Conservation (phyloP, 2,113 vertebrate genomes). For the Promerops cafer region DNA sequence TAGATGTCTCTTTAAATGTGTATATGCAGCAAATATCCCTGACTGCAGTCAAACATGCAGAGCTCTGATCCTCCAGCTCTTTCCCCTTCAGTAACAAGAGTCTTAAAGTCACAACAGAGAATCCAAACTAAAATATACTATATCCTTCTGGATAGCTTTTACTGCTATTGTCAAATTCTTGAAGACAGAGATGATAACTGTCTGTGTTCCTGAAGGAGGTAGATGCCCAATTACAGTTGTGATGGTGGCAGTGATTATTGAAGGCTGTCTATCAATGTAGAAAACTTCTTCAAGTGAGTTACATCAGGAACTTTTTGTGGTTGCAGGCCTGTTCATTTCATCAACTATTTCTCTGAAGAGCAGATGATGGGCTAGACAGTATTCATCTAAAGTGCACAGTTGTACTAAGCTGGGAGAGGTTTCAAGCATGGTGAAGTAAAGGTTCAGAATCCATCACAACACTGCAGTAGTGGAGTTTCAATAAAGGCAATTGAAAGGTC, state of each 20-base stretch:
- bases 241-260: neutral
- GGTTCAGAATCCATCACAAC: neutral
- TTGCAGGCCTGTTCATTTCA: neutral
- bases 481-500: neutral
- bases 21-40: neutral
- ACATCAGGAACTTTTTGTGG: neutral
- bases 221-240: neutral
- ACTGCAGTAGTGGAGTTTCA: neutral
- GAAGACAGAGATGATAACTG: neutral
- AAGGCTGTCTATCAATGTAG: neutral
- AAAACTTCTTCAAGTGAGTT: neutral
- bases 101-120: neutral
- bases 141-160: neutral
- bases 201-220: neutral
- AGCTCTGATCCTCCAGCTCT: neutral
- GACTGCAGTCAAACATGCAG: neutral
- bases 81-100: neutral
- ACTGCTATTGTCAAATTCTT: neutral
- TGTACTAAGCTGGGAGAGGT: neutral
- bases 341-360: neutral
- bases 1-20: neutral
- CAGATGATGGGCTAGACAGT: neutral
- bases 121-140: neutral
- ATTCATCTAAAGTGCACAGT: neutral
- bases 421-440: neutral